Percentiles rank a stretch among this genome's conserved stretches.
Conservation (phyloP, 2,797 vertebrate species). For the Neoniphon sammara region DNA sequence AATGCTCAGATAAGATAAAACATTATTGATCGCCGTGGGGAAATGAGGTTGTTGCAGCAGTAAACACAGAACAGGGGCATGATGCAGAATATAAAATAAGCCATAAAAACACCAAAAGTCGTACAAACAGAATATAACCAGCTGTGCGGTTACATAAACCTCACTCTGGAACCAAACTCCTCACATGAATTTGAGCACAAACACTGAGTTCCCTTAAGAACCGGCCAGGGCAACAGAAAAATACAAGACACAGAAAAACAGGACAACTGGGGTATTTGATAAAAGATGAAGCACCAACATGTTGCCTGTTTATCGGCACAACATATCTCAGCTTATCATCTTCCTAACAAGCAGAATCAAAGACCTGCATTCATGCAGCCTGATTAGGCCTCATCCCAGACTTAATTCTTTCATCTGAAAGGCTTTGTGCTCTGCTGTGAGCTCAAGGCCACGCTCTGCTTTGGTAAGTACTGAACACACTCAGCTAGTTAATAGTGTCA, state of each 20-base stretch:
- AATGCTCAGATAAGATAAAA: too few species aligned
- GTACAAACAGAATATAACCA: neutral
- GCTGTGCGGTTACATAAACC: neutral
- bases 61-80: neutral
- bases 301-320: slow-evolving; percentile 29
- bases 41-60: neutral
- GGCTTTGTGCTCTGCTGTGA: neutral
- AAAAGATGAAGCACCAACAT: slow-evolving; percentile 9
- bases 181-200: too few species aligned
- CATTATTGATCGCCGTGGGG: neutral
- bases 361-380: too few species aligned
- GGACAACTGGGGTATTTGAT: slow-evolving; percentile 20
- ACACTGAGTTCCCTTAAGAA: too few species aligned
- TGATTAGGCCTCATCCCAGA: too few species aligned
- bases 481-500: neutral
- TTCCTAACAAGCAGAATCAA: too few species aligned
- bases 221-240: neutral
- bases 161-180: too few species aligned
- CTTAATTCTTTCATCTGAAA: too few species aligned
- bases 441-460: neutral
- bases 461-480: slow-evolving; percentile 6
- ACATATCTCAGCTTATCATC: too few species aligned
- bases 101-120: neutral
- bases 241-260: slow-evolving; percentile 18
- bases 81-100: neutral